These are phyloP conservation scores for Listrodromus nycthemerus DNA, from an alignment of 2,888 invertebrate species.

Conservation along the genomic window DNA sequence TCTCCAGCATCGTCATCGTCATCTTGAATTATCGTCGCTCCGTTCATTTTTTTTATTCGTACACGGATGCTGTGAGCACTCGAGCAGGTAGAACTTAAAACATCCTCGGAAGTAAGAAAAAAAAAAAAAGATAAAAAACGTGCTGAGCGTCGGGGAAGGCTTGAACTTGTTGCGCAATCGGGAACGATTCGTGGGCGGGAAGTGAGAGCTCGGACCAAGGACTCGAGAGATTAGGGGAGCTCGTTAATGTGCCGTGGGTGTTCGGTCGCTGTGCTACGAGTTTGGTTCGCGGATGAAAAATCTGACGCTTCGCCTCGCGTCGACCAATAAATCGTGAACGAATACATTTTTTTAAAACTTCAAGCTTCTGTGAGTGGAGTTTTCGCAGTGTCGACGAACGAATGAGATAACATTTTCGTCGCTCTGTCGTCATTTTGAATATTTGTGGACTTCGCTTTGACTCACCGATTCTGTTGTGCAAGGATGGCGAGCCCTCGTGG, in stretches of 20 bases:
- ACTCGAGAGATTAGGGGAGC: slow-evolving; percentile 39
- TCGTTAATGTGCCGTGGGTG: slow-evolving; percentile 16
- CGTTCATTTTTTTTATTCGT: not conserved
- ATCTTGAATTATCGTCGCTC: not conserved
- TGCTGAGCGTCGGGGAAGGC: slow-evolving; percentile 45
- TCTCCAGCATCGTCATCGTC: slow-evolving; percentile 35
- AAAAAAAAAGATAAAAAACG: slow-evolving; percentile 19
- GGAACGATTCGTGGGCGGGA: slow-evolving; percentile 34
- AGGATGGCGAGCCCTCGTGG: slow-evolving; percentile 3
- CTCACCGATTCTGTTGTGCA: not conserved
- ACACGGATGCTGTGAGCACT: slow-evolving; percentile 19
- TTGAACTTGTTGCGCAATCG: slow-evolving; percentile 57
- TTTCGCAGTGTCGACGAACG: not conserved
- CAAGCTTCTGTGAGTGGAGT: not conserved
- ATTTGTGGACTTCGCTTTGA: not conserved
- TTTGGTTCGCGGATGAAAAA: slow-evolving; percentile 19
- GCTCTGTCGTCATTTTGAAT: not conserved
- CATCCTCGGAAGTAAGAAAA: slow-evolving; percentile 19
- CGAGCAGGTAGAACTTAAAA: slow-evolving; percentile 27
- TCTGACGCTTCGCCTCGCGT: not conserved
- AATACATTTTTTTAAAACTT: no score
- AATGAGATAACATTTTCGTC: not conserved
- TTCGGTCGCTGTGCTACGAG: slow-evolving; percentile 43
- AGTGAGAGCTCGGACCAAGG: slow-evolving; percentile 39
- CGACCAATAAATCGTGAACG: not conserved